phyloP scores from a whole-genome alignment of 2,888 invertebrate genomes.

The Quadroppia sp. region DNA sequence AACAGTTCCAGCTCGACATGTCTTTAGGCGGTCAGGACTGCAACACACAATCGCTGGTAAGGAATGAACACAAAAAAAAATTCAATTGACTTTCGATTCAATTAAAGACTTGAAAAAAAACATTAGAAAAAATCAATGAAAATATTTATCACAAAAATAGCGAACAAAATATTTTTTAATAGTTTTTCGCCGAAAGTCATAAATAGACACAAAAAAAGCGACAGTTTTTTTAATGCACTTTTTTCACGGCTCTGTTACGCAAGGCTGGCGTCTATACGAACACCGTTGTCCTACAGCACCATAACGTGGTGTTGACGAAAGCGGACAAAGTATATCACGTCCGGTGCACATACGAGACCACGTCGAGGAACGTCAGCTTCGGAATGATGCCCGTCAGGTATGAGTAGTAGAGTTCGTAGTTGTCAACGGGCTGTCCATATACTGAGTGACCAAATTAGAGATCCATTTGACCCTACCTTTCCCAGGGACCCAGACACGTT shows the following conservation, averaged over 20 bases:
- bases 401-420: slow-evolving; percentile 47
- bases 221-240: not conserved
- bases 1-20: slow-evolving; percentile 82
- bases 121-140: too few relatives aligned
- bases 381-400: slow-evolving; percentile 94
- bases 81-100: not conserved
- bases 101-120: not conserved
- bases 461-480: slow-evolving; percentile 32
- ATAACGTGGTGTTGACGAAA: slow-evolving; percentile 93
- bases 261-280: slow-evolving; percentile 90
- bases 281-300: slow-evolving; percentile 88
- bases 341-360: slow-evolving; percentile 93
- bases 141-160: too few relatives aligned
- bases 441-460: slow-evolving; percentile 22
- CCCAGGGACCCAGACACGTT: slow-evolving; percentile 81
- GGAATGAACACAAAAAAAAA: too few relatives aligned
- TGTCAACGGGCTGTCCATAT: slow-evolving; percentile 15
- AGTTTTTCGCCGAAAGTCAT: not conserved
- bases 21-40: slow-evolving; percentile 92
- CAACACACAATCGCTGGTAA: slow-evolving; percentile 90
- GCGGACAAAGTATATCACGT: slow-evolving; percentile 95
- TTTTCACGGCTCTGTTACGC: not conserved
- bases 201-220: not conserved
- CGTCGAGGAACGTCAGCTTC: slow-evolving; percentile 90
- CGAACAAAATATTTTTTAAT: too few relatives aligned